A percentile compares a stretch with the other conserved stretches of the same genome.
Evolutionary conservation across 2,888 invertebrate genomes (phyloP).

Genomic region (Chymomyza amoena): DNA sequence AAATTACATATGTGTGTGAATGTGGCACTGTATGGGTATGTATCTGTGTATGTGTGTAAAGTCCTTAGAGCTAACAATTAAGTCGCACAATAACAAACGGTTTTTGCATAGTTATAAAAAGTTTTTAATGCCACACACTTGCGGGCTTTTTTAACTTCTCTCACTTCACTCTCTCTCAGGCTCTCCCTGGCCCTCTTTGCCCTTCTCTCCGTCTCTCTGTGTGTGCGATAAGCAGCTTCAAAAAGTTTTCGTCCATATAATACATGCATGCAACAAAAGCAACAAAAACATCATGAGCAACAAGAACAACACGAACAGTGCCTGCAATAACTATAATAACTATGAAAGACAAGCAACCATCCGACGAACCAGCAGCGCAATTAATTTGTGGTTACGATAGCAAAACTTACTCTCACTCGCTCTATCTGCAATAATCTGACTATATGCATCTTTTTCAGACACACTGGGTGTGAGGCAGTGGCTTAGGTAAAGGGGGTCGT

Average conservation of each 20-base stretch:
- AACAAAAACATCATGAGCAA: constrained; percentile 26
- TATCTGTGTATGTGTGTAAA: constrained; percentile 38
- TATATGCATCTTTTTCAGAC: not conserved
- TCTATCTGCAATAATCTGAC: not conserved
- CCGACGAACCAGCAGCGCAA: constrained; percentile 41
- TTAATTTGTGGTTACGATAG: constrained; percentile 45
- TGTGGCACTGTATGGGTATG: not conserved
- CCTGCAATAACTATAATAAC: constrained; percentile 47
- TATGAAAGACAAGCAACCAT: constrained; percentile 39
- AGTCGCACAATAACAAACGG: constrained; percentile 66
- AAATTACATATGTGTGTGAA: constrained; percentile 21
- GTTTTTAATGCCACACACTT: constrained; percentile 68
- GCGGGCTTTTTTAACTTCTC: constrained; percentile 66
- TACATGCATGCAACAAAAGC: constrained; percentile 44
- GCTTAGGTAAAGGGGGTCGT: not conserved
- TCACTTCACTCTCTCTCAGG: constrained; percentile 28
- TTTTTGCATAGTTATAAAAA: constrained; percentile 60
- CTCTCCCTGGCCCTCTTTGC: too few relatives aligned
- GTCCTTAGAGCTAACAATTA: constrained; percentile 69
- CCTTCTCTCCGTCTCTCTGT: not conserved
- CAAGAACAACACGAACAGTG: constrained; percentile 42
- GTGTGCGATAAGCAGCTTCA: constrained; percentile 57
- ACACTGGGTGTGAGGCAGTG: not conserved
- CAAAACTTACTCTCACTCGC: not conserved
- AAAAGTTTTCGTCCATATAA: constrained; percentile 59